phyloP scores from a whole-genome alignment of 2,113 vertebrate genomes.

The Stigmatopora argus region DNA sequence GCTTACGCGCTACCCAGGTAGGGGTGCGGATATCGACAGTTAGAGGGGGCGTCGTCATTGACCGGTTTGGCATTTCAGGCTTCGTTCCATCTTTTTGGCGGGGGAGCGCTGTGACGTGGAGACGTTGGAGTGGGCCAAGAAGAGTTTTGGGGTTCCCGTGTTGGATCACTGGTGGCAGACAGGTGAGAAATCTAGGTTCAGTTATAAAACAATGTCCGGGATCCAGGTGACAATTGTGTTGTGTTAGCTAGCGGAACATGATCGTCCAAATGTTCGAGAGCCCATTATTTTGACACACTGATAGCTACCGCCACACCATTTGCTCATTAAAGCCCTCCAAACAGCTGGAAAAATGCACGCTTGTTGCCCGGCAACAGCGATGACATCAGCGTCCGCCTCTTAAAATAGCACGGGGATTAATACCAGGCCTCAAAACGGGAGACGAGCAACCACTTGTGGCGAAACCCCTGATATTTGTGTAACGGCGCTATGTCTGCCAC shows the following conservation, averaged over 20 bases:
- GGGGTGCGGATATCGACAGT: not conserved
- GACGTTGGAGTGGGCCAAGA: conserved; percentile 88
- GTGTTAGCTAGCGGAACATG: too few species aligned
- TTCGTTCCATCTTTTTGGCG: conserved; percentile 84
- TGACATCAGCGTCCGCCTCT: conserved; percentile 71
- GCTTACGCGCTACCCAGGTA: conserved; percentile 83
- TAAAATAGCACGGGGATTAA: conserved; percentile 73
- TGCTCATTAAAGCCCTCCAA: conserved; percentile 54
- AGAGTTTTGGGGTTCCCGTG: conserved; percentile 85
- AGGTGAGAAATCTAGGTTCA: conserved; percentile 66
- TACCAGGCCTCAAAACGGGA: conserved; percentile 58
- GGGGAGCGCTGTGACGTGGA: conserved; percentile 92
- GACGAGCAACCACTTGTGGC: conserved; percentile 10
- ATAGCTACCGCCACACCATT: conserved; percentile 6
- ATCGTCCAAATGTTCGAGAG: too few species aligned
- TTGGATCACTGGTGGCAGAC: conserved; percentile 99
- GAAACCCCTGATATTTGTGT: conserved; percentile 37
- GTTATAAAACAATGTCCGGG: not conserved
- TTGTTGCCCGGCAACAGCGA: conserved; percentile 72
- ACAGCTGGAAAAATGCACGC: conserved; percentile 58
- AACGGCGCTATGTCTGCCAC: not conserved
- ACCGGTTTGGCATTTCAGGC: conserved; percentile 59
- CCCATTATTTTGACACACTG: conserved; percentile 7
- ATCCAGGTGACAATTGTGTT: not conserved
- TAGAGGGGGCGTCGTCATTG: not conserved